A percentile compares a stretch with the other conserved stretches of the same genome.
phyloP scores from a whole-genome alignment of 2,113 vertebrate species.

The Oxyruncus cristatus region DNA sequence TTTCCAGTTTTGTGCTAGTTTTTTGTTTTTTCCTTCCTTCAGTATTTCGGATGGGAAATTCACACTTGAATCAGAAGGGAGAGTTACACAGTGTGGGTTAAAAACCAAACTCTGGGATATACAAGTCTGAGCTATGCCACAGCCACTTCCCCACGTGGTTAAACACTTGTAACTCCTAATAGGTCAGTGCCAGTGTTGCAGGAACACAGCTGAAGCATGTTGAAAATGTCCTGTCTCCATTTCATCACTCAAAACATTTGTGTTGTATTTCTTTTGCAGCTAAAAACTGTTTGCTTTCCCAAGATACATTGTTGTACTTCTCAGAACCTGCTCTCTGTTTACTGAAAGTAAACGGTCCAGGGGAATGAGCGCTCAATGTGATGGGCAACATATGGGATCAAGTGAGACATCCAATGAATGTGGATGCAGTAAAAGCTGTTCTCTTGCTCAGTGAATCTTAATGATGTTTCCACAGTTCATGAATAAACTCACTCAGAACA shows the following conservation, averaged over 20 bases:
- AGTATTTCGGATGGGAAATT: not conserved
- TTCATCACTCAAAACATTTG: not conserved
- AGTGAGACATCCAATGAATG: constrained; percentile 29
- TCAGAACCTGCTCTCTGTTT: constrained; percentile 9
- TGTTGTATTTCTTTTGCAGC: not conserved
- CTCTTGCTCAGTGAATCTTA: constrained; percentile 50
- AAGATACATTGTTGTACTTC: not conserved
- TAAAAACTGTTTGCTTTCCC: constrained; percentile 32
- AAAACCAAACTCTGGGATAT: not conserved
- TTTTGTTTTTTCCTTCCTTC: not conserved
- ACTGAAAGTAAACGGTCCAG: not conserved
- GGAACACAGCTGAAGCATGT: not conserved
- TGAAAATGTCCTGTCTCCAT: constrained; percentile 1
- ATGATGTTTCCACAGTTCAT: constrained; percentile 7
- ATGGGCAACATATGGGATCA: constrained; percentile 15
- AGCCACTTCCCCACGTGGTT: not conserved
- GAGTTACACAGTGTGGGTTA: not conserved
- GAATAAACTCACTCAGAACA: constrained; percentile 35
- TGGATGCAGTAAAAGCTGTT: constrained; percentile 38
- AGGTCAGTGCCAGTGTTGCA: not conserved
- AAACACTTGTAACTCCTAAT: not conserved
- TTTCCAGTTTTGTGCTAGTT: not conserved
- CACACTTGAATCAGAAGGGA: not conserved
- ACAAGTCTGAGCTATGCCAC: not conserved
- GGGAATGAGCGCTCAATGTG: not conserved